phyloP scores from a whole-genome alignment of 2,113 vertebrate genomes.

The Siniperca knerii region DNA sequence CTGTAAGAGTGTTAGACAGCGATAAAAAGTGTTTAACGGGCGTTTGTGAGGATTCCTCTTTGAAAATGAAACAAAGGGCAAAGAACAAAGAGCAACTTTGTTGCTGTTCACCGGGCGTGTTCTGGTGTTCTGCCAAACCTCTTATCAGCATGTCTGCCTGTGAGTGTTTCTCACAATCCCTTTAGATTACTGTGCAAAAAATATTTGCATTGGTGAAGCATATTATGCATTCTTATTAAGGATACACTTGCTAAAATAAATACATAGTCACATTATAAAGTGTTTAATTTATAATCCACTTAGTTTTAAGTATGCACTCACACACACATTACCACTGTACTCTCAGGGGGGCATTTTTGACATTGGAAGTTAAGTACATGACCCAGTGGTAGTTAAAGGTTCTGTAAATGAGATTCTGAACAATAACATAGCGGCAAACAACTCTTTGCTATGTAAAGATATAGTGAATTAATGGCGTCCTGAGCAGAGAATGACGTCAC shows the following conservation, averaged over 20 bases:
- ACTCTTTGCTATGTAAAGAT: no score
- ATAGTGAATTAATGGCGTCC: no score
- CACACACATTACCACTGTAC: not conserved
- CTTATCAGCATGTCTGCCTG: conserved; percentile 54
- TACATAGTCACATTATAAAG: not conserved
- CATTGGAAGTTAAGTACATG: not conserved
- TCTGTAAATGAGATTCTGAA: no score
- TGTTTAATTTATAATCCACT: not conserved
- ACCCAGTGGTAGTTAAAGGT: no score
- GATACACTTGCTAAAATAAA: conserved; percentile 16
- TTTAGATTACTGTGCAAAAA: conserved; percentile 8
- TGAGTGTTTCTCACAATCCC: conserved; percentile 20
- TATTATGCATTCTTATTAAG: not conserved
- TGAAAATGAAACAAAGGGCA: conserved; percentile 51
- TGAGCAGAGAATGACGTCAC: no score
- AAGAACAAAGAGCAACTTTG: conserved; percentile 64
- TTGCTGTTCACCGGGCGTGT: conserved; percentile 35
- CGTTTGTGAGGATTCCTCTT: conserved; percentile 22
- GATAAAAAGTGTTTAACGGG: conserved; percentile 2
- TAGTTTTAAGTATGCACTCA: not conserved
- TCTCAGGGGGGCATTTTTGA: not conserved
- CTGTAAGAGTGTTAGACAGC: not conserved
- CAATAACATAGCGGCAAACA: no score
- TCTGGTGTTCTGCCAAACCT: conserved; percentile 46
- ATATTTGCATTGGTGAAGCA: conserved; percentile 1